Evolutionary conservation across 1,140 invertebrate genomes (phyloP).

Genomic region (Caenorhabditis inopinata): DNA sequence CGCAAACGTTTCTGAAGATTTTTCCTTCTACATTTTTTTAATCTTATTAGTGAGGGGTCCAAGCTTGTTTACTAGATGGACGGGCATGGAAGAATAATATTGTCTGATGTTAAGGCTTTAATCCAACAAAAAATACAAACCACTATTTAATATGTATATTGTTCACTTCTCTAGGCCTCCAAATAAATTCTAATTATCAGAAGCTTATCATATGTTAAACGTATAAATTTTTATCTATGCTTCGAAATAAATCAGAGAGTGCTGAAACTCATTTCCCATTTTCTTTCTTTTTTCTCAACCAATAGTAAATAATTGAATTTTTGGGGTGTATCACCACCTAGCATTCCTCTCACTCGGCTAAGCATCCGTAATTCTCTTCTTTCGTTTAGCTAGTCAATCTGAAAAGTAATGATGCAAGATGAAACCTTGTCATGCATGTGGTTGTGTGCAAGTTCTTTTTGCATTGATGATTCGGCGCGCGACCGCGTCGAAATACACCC

Average conservation of each 20-base stretch:
- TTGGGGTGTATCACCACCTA: not conserved
- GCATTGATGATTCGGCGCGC: not conserved
- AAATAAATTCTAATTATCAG: too few species aligned
- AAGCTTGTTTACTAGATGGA: not conserved
- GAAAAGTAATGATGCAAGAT: conserved; percentile 33
- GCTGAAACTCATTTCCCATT: conserved; percentile 16
- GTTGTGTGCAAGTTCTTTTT: not conserved
- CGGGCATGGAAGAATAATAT: conserved; percentile 24
- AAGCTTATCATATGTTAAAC: not conserved
- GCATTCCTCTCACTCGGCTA: not conserved
- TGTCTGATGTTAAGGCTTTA: not conserved
- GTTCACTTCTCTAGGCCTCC: too few species aligned
- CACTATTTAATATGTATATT: too few species aligned
- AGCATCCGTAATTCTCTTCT: conserved; percentile 28
- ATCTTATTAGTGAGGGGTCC: not conserved
- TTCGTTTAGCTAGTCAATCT: conserved; percentile 32
- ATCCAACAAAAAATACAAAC: too few species aligned
- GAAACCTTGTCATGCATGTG: conserved; percentile 28
- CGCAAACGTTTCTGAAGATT: too few species aligned
- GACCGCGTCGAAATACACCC: not conserved
- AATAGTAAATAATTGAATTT: conserved; percentile 25
- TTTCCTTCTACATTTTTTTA: not conserved
- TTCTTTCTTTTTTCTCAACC: not conserved
- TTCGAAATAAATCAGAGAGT: not conserved
- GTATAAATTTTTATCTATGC: not conserved